Percentiles rank a stretch among this genome's conserved stretches.
These are phyloP conservation scores for Cabera pusaria DNA, from an alignment of 2,888 invertebrate genomes.

Conservation along the genomic window DNA sequence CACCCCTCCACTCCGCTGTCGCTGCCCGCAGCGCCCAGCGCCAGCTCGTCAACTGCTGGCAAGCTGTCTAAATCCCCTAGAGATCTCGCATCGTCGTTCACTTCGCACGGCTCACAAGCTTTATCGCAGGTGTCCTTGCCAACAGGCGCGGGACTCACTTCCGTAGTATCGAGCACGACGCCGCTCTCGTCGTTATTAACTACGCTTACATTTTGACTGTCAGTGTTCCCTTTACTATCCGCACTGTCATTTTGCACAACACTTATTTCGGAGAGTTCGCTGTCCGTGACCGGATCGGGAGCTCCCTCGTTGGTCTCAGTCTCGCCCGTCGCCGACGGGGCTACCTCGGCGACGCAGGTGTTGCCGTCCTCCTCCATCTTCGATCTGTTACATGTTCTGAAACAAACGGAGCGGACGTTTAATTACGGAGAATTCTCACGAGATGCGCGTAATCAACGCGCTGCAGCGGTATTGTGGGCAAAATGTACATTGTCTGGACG, in stretches of 20 bases:
- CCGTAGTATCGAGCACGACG: slow-evolving; percentile 37
- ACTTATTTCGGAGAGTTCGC: slow-evolving; percentile 30
- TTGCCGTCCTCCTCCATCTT: slow-evolving; percentile 67
- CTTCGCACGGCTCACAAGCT: slow-evolving; percentile 60
- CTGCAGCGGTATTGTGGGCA: slow-evolving; percentile 49
- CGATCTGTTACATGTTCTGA: slow-evolving; percentile 71
- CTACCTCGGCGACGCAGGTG: slow-evolving; percentile 44
- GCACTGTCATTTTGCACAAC: slow-evolving; percentile 48
- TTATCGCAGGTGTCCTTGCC: slow-evolving; percentile 50
- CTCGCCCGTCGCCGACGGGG: slow-evolving; percentile 41
- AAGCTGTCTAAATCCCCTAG: slow-evolving; percentile 70
- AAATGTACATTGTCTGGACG: slow-evolving; percentile 52
- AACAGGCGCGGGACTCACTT: slow-evolving; percentile 35
- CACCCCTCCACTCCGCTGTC: slow-evolving; percentile 92
- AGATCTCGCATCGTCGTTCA: slow-evolving; percentile 69
- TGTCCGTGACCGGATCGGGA: slow-evolving; percentile 36
- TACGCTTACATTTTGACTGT: slow-evolving; percentile 36
- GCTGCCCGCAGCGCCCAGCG: slow-evolving; percentile 86
- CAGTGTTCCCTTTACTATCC: slow-evolving; percentile 38
- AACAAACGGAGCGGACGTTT: slow-evolving; percentile 52
- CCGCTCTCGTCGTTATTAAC: slow-evolving; percentile 46
- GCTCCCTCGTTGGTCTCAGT: slow-evolving; percentile 43
- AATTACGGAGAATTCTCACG: slow-evolving; percentile 26
- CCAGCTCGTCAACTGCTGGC: slow-evolving; percentile 70
- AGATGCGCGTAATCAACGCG: slow-evolving; percentile 48